Evolutionary conservation across 2,797 vertebrate species (phyloP).

Genomic region (Astyanax mexicanus): DNA sequence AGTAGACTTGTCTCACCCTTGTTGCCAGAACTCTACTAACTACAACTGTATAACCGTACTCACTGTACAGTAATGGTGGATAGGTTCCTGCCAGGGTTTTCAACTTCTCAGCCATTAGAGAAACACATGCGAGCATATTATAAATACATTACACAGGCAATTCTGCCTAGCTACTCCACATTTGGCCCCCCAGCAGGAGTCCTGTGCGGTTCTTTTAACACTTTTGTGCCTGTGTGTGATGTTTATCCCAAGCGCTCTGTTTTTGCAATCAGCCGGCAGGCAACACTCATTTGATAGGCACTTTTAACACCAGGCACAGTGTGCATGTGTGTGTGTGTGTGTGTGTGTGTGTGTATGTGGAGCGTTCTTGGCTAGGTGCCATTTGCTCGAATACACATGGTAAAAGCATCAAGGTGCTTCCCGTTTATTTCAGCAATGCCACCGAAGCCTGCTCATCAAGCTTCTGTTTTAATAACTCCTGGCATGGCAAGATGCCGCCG

Average conservation of each 20-base stretch:
- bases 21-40: too few species aligned
- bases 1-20: not conserved
- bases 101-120: constrained; percentile 10
- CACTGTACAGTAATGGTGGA: not conserved
- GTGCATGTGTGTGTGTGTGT: constrained; percentile 54
- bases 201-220: constrained; percentile 46
- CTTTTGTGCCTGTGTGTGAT: constrained; percentile 57
- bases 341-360: constrained; percentile 58
- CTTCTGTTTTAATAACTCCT: constrained; percentile 80
- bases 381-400: constrained; percentile 73
- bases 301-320: constrained; percentile 62
- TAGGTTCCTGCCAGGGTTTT: not conserved
- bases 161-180: constrained; percentile 42
- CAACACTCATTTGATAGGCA: constrained; percentile 61
- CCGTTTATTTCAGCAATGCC: constrained; percentile 65
- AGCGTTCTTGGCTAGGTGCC: constrained; percentile 67
- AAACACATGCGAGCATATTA: constrained; percentile 15
- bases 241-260: constrained; percentile 68
- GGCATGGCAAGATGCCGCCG: constrained; percentile 61
- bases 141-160: constrained; percentile 20
- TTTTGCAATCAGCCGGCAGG: constrained; percentile 70
- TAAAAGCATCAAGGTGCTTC: constrained; percentile 67
- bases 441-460: constrained; percentile 57
- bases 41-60: too few species aligned
- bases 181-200: constrained; percentile 28